phyloP scores from a whole-genome alignment of 1,140 invertebrate genomes.

The Pemphigus obesinymphae region DNA sequence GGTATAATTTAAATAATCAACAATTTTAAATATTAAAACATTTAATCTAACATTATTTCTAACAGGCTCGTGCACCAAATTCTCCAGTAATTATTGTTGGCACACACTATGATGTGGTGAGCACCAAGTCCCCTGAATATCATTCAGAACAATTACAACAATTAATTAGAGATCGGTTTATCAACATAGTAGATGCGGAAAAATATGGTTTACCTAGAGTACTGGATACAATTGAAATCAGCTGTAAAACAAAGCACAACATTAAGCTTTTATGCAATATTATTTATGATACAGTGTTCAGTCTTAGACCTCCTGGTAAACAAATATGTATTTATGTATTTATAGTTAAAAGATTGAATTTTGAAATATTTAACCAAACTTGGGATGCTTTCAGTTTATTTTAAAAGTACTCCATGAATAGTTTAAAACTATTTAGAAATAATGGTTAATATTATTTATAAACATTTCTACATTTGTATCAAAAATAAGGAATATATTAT shows the following conservation, averaged over 20 bases:
- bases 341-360: neutral
- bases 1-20: conserved; percentile 49
- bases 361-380: neutral
- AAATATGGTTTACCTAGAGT: conserved; percentile 92
- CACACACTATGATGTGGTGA: conserved; percentile 88
- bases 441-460: neutral
- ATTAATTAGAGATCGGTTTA: conserved; percentile 81
- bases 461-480: no score
- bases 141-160: conserved; percentile 82
- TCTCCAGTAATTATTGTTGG: conserved; percentile 91
- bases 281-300: conserved; percentile 91
- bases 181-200: conserved; percentile 89
- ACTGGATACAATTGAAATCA: conserved; percentile 87
- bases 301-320: conserved; percentile 72
- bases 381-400: neutral
- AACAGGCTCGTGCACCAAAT: conserved; percentile 80
- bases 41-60: neutral
- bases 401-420: neutral
- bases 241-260: conserved; percentile 84
- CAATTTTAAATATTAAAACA: neutral
- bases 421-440: neutral
- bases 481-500: no score
- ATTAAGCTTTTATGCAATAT: conserved; percentile 86
- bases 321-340: neutral
- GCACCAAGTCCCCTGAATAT: conserved; percentile 64